phyloP scores from a whole-genome alignment of 2,113 vertebrate genomes.

The Eulacestoma nigropectus region DNA sequence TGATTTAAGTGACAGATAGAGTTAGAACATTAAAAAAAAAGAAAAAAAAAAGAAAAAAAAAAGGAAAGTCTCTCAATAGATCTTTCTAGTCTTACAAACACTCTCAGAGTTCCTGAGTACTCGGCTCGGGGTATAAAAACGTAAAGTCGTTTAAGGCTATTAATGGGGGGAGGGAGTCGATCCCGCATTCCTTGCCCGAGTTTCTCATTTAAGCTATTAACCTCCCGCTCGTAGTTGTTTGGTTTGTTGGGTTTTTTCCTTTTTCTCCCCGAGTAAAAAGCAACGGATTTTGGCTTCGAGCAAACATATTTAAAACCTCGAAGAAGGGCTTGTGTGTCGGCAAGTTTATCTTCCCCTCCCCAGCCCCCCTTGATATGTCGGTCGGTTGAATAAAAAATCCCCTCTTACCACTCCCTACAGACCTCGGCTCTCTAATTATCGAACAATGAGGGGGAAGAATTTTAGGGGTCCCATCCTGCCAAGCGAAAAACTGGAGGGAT shows the following conservation, averaged over 20 bases:
- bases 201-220: constrained; percentile 22
- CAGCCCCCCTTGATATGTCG: neutral
- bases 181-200: neutral
- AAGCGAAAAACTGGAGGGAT: neutral
- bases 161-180: constrained; percentile 7
- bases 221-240: neutral
- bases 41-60: neutral
- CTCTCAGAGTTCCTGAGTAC: constrained; percentile 14
- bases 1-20: no score
- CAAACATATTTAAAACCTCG: neutral
- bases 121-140: constrained; percentile 19
- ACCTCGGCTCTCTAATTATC: neutral
- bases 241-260: neutral
- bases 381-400: neutral
- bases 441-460: neutral
- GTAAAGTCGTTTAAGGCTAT: constrained; percentile 43
- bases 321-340: constrained; percentile 25
- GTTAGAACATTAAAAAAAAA: no score
- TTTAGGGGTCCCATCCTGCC: neutral
- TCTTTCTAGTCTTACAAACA: constrained; percentile 61
- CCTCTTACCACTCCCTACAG: neutral
- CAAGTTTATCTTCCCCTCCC: neutral
- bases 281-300: neutral
- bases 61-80: constrained; percentile 33
- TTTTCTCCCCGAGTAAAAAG: neutral